Base-by-base conservation (phyloP, 2,888 invertebrate species). In the Neria commutata region DNA sequence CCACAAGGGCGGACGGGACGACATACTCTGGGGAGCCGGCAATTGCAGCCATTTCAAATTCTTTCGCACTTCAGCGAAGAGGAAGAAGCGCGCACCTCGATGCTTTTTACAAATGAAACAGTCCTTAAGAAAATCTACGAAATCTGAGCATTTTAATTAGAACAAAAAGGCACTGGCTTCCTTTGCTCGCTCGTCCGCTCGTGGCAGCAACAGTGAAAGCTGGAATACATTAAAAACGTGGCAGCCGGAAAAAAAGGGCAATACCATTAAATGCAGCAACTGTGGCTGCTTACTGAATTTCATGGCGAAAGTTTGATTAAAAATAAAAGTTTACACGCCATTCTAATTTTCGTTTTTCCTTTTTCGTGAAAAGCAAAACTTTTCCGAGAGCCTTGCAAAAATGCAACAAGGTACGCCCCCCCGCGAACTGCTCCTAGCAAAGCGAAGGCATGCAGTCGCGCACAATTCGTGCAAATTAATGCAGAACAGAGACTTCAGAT, bases 121-220 rank as follows among this genome's bases (percentile, higher is more conserved):
- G n/a, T 21, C 8, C 14, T 25, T 11, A 10, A n/a, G n/a, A n/a
- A n/a, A n/a, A 51, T 46, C 47, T 51, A 65, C 62, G 21, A 29
- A 48, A 70, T 75, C 73, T 73, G n/a, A n/a, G 73, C 71, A 75
- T 73, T 73, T 75, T 73, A 73, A 73, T 73, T 73, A 75, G 70
- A 70, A 58, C 56, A 62, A 59, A 58, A 40, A 54, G 60, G 42
- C 48, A n/a, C n/a, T n/a, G n/a, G n/a, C n/a, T n/a, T n/a, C n/a
- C n/a, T n/a, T n/a, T n/a, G n/a, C n/a, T n/a, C n/a, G n/a, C n/a
- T n/a, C n/a, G n/a, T n/a, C n/a, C n/a, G n/a, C n/a, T n/a, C n/a
- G n/a, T n/a, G n/a, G n/a, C n/a, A n/a, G n/a, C n/a, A n/a, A n/a
- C n/a, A n/a, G n/a, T n/a, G n/a, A n/a, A n/a, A n/a, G n/a, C n/a